phyloP scores from a whole-genome alignment of 2,888 invertebrate genomes.

The Tillus elongatus region DNA sequence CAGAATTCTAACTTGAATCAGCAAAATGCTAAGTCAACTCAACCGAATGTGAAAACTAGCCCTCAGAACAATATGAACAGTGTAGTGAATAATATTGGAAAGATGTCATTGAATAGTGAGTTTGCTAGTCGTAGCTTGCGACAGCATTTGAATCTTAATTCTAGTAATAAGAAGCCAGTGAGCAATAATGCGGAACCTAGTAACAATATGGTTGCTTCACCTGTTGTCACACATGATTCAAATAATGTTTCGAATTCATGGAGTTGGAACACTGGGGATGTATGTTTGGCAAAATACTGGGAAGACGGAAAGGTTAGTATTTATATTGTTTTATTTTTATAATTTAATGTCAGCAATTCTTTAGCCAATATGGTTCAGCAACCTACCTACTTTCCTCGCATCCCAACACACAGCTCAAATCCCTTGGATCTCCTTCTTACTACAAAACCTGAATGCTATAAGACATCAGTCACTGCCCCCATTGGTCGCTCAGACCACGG shows the following conservation, averaged over 20 bases:
- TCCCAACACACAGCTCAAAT: too few relatives aligned
- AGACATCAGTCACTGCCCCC: too few relatives aligned
- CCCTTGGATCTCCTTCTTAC: too few relatives aligned
- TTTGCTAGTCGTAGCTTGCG: constrained; percentile 37
- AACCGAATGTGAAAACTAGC: constrained; percentile 15
- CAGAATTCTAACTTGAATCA: too few relatives aligned
- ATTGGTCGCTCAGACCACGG: too few relatives aligned
- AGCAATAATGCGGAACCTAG: constrained; percentile 9
- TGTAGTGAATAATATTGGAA: constrained; percentile 25
- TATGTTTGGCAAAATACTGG: constrained; percentile 87
- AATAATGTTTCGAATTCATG: not conserved
- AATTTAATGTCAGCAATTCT: not conserved
- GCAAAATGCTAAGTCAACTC: constrained; percentile 16
- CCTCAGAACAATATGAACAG: constrained; percentile 18
- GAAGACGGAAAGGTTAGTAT: constrained; percentile 72
- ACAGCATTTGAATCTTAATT: constrained; percentile 35
- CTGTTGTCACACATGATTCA: too few relatives aligned
- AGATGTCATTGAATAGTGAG: constrained; percentile 34
- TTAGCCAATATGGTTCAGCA: too few relatives aligned
- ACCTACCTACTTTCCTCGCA: too few relatives aligned
- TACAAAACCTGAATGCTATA: too few relatives aligned
- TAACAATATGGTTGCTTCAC: too few relatives aligned
- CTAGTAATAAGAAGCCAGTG: constrained; percentile 13
- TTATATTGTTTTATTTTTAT: constrained; percentile 4
- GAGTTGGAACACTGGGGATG: constrained; percentile 67